These are phyloP conservation scores for Lasiommata megera DNA, from an alignment of 2,888 invertebrate species.

Conservation along the genomic window DNA sequence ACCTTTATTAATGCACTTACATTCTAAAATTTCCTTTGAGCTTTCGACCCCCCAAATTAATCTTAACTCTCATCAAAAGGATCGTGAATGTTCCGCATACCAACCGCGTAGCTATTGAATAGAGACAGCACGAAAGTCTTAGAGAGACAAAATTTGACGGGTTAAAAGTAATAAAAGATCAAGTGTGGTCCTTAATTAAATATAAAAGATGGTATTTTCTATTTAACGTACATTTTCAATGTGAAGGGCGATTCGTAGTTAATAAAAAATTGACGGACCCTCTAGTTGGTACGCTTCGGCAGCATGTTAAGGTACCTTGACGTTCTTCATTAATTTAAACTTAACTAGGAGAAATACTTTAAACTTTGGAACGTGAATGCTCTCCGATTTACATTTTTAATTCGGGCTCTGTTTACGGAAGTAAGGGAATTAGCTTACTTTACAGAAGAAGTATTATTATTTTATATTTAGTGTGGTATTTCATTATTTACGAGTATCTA, in stretches of 20 bases:
- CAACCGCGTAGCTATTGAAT: constrained; percentile 54
- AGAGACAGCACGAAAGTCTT: constrained; percentile 39
- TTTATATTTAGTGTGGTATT: too few species aligned
- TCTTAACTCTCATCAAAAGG: constrained; percentile 76
- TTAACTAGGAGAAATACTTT: constrained; percentile 69
- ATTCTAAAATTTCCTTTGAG: constrained; percentile 78
- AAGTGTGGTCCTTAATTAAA: constrained; percentile 6
- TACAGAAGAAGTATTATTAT: constrained; percentile 23
- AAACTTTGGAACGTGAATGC: constrained; percentile 67
- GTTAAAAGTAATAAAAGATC: constrained; percentile 28
- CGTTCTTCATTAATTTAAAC: constrained; percentile 72
- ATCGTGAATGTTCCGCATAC: constrained; percentile 69
- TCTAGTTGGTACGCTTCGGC: constrained; percentile 41
- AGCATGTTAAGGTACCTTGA: constrained; percentile 55
- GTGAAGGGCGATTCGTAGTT: constrained; percentile 54
- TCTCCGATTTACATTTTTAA: constrained; percentile 71
- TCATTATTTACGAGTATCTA: too few species aligned
- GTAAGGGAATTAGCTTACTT: constrained; percentile 17
- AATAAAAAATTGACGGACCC: constrained; percentile 67
- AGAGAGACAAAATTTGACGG: constrained; percentile 31
- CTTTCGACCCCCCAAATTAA: constrained; percentile 70
- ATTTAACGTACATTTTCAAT: constrained; percentile 42
- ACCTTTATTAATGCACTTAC: constrained; percentile 79
- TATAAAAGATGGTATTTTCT: constrained; percentile 45
- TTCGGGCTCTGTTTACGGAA: constrained; percentile 53